Conservation (phyloP, 2,888 invertebrate species). For the Willowsia nigromaculata region DNA sequence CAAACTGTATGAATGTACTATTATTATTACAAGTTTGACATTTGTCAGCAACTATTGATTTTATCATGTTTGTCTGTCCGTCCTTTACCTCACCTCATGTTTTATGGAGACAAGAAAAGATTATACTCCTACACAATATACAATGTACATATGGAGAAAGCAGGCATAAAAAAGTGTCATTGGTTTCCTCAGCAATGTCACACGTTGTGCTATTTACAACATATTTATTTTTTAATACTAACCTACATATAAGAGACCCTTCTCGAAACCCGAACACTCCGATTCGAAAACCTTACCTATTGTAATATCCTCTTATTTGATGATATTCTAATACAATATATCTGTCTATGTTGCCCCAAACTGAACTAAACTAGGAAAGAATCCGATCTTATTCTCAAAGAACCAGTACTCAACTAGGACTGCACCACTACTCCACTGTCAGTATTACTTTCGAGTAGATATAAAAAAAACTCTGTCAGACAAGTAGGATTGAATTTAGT, state of each 20-base stretch:
- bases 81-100: too few species aligned
- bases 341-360: neutral
- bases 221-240: too few species aligned
- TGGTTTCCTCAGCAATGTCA: too few species aligned
- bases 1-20: too few species aligned
- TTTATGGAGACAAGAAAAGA: too few species aligned
- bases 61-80: too few species aligned
- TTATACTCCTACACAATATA: too few species aligned
- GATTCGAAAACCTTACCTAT: neutral
- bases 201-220: too few species aligned
- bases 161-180: too few species aligned
- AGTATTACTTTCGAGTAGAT: neutral
- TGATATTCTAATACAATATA: neutral
- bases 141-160: too few species aligned
- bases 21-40: too few species aligned
- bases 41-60: too few species aligned
- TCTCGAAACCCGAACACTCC: neutral
- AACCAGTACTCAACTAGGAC: neutral
- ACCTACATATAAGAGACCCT: neutral
- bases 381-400: neutral
- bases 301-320: neutral
- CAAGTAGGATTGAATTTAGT: slow-evolving; percentile 31
- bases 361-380: neutral
- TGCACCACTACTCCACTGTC: neutral
- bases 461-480: slow-evolving; percentile 16